A percentile compares a stretch with the other conserved stretches of the same genome.
Evolutionary conservation across 2,113 vertebrate species (phyloP).

Genomic region (Centropristis striata): DNA sequence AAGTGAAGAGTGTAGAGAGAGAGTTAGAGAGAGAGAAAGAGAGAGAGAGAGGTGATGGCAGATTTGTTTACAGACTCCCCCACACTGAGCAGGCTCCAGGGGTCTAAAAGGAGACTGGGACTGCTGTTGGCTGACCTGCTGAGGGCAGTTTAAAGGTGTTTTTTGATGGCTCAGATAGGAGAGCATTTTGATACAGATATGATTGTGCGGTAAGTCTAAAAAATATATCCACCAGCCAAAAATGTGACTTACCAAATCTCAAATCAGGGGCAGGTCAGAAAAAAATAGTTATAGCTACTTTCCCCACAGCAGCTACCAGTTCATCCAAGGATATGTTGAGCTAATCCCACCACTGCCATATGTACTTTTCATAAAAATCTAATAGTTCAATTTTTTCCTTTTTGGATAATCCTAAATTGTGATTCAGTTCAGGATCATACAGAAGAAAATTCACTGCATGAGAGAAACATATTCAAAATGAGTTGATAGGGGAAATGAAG

Average conservation of each 20-base stretch:
- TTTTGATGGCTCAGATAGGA: slow-evolving; percentile 10
- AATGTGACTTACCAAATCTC: not conserved
- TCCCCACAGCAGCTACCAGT: no score
- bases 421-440: no score
- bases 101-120: slow-evolving; percentile 74
- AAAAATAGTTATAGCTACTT: not conserved
- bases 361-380: no score
- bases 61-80: slow-evolving; percentile 66
- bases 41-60: slow-evolving; percentile 46
- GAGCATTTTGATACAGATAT: not conserved
- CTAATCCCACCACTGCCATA: no score
- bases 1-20: not conserved
- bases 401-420: no score
- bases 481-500: no score
- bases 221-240: slow-evolving; percentile 6
- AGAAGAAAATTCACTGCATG: no score
- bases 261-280: not conserved
- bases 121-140: slow-evolving; percentile 34
- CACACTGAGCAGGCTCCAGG: slow-evolving; percentile 76
- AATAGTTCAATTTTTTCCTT: no score
- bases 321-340: no score
- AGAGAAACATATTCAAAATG: no score
- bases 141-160: slow-evolving; percentile 8
- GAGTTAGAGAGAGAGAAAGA: slow-evolving; percentile 8
- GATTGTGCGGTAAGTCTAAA: not conserved